phyloP scores from a whole-genome alignment of 2,888 invertebrate species.

The Saturnia japonica region DNA sequence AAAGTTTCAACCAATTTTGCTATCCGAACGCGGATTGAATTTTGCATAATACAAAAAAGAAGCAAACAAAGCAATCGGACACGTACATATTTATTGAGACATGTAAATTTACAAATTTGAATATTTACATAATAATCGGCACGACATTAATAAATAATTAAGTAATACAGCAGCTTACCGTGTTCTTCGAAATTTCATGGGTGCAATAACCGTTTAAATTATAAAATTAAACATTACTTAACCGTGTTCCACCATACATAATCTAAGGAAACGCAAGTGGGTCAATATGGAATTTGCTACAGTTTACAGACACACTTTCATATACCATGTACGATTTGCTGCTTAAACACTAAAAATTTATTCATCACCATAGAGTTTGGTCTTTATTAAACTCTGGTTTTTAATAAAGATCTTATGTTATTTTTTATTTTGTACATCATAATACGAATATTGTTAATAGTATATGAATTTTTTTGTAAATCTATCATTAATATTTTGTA shows the following conservation, averaged over 20 bases:
- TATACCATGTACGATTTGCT: background rate
- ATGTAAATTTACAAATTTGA: background rate
- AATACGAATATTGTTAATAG: too few species aligned
- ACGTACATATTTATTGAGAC: background rate
- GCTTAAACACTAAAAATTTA: background rate
- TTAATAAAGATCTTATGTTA: background rate
- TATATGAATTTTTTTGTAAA: too few species aligned
- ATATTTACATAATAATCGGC: constrained; percentile 1
- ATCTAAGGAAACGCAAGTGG: constrained; percentile 24
- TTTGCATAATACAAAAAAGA: background rate
- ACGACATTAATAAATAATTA: background rate
- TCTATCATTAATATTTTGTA: too few species aligned
- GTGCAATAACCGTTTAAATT: constrained; percentile 16
- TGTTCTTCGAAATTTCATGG: constrained; percentile 13
- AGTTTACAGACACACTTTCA: constrained; percentile 16
- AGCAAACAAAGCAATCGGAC: background rate
- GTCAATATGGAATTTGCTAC: constrained; percentile 25
- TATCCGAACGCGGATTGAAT: background rate
- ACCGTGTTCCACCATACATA: constrained; percentile 19
- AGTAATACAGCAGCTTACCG: constrained; percentile 17
- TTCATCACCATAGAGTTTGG: background rate
- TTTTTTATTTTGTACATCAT: background rate
- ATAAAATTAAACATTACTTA: constrained; percentile 24
- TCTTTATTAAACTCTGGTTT: background rate
- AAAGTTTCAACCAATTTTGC: background rate